Evolutionary conservation across 2,888 invertebrate genomes (phyloP), one percentile per base, ranked within the genome.

Genomic region (Rapana venosa): DNA sequence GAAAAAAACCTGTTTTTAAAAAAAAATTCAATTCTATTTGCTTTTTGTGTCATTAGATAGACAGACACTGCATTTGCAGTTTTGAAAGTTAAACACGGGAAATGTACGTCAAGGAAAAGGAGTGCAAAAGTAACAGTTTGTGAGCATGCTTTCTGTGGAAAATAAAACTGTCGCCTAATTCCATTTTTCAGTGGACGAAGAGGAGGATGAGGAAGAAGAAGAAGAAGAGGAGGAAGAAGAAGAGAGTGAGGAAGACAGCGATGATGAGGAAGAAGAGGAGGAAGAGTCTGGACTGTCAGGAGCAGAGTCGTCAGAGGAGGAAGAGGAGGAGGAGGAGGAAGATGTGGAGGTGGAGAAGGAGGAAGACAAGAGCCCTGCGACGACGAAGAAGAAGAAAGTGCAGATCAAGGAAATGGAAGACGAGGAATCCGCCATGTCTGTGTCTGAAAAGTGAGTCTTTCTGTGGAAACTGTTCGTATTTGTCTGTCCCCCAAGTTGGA

Each of bases 351-450:
- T 30, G 20, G 79, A 77, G 36, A 89, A 47, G 92, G 93, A 56
- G 90, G 90, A 83, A 85, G 90, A 90, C 30, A 77, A 70, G 30
- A 58, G 91, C n/a, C 92, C 90, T 56, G 92, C 89, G 36, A 92
- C 15, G 32, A 93, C 26, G 92, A 91, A 79, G 91, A 92, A 58
- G 92, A 92, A 36, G 90, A 89, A 84, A 92, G 92, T 90, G 6
- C 92, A 93, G 56, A 93, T 92, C 79, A 91, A 91, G 86, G 92
- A 92, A 84, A 91, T 89, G 61, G 90, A 91, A 17, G 90, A 91
- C 61, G 91, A 90, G 17, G 86, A 89, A 32, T 74, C 88, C 17
- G 89, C 92, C 66, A 88, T 74, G 47, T 85, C 88, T 61, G 70
- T 22, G 22, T 77, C 85, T 6, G 88, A 90, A n/a, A 84, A 79